These are phyloP conservation scores for Prinia subflava DNA, from an alignment of 2,113 vertebrate genomes.

Conservation along the genomic window DNA sequence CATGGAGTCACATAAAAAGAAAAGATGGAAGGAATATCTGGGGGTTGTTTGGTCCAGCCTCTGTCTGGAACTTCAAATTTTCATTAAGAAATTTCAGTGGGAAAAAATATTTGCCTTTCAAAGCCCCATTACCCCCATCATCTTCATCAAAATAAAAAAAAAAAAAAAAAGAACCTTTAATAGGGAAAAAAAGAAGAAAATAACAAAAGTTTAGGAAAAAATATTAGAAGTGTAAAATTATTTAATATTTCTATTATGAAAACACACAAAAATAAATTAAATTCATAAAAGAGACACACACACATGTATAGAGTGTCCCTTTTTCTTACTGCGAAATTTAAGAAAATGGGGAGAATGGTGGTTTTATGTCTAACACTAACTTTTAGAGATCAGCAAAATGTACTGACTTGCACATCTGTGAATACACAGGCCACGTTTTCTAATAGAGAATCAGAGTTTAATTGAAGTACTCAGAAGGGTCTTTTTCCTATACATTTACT, in stretches of 20 bases:
- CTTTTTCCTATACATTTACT: background rate
- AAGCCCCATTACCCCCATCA: rapidly evolving
- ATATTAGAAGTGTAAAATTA: background rate
- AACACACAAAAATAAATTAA: background rate
- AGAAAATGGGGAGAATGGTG: background rate
- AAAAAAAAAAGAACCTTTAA: background rate
- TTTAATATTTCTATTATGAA: background rate
- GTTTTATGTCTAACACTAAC: background rate
- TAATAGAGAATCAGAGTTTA: background rate
- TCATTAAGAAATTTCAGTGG: background rate
- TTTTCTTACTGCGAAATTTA: background rate
- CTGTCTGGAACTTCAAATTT: background rate
- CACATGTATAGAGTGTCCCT: rapidly evolving
- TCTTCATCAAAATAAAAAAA: background rate
- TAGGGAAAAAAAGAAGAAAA: background rate
- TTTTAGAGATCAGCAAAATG: background rate
- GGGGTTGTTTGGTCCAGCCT: background rate
- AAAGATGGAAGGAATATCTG: background rate
- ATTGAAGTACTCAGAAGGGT: background rate
- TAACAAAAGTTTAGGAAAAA: background rate
- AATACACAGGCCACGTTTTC: background rate
- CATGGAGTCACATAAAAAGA: background rate
- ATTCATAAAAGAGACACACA: background rate
- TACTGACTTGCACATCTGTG: background rate
- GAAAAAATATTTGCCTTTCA: background rate